These are phyloP conservation scores for Yoshiicerus persimilis DNA, from an alignment of 1,140 invertebrate species.

Conservation along the genomic window DNA sequence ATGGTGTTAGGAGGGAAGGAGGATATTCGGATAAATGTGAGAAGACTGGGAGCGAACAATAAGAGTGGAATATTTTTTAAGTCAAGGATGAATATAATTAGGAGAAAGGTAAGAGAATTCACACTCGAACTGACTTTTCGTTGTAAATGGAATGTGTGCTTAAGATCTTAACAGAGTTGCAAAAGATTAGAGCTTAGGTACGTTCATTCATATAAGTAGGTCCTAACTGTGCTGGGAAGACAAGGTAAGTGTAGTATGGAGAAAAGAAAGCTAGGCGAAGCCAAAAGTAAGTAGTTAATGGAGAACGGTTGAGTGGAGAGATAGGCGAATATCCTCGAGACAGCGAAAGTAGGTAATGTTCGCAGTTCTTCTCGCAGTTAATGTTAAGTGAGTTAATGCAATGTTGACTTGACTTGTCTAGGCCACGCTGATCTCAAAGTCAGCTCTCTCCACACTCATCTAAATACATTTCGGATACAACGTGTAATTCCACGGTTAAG, in stretches of 20 bases:
- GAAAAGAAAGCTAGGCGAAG: neutral
- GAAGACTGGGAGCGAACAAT: neutral
- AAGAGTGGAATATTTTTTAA: neutral
- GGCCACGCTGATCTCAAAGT: neutral
- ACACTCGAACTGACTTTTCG: neutral
- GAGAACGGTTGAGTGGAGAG: neutral
- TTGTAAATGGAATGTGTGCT: neutral
- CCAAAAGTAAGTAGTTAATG: neutral
- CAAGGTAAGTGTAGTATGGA: neutral
- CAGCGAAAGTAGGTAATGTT: neutral
- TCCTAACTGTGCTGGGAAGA: neutral
- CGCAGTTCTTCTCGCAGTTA: neutral
- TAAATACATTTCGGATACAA: too few species aligned
- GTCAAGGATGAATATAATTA: neutral
- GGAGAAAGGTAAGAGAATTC: neutral
- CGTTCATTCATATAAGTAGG: too few species aligned
- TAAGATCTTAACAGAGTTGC: neutral
- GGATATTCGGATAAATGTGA: too few species aligned
- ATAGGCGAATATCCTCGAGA: neutral
- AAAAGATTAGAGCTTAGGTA: neutral
- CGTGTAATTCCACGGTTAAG: too few species aligned
- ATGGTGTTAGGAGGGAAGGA: too few species aligned
- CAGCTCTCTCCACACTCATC: neutral
- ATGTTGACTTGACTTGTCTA: conserved; percentile 7
- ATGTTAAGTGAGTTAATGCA: conserved; percentile 6